phyloP scores from a whole-genome alignment of 2,113 vertebrate species.

The Brienomyrus brachyistius region DNA sequence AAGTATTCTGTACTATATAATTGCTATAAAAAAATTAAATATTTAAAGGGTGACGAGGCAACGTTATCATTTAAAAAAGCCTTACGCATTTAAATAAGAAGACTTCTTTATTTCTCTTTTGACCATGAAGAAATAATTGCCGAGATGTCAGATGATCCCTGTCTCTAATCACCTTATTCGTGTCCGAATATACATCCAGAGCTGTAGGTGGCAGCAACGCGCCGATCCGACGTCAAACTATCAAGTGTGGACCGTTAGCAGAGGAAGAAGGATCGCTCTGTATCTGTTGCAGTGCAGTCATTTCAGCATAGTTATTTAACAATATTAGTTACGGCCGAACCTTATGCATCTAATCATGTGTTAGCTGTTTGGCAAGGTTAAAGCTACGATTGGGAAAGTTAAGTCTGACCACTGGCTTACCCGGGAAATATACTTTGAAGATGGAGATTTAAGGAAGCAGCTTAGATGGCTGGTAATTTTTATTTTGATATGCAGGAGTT shows the following conservation, averaged over 20 bases:
- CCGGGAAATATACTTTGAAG: background rate
- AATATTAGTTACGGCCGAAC: background rate
- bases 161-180: background rate
- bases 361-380: background rate
- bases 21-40: background rate
- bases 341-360: background rate
- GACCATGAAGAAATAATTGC: background rate
- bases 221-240: too few species aligned
- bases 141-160: background rate
- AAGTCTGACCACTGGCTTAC: background rate
- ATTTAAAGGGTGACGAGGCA: background rate
- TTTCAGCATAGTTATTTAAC: slow-evolving; percentile 3
- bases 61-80: background rate
- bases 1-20: background rate
- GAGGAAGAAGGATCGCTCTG: background rate
- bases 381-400: background rate
- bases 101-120: background rate
- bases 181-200: background rate
- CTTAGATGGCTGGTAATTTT: background rate
- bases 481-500: slow-evolving; percentile 4
- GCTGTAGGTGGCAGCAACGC: background rate
- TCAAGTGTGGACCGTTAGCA: background rate
- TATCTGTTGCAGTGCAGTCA: background rate
- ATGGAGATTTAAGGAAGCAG: background rate
- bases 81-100: background rate